Base-by-base conservation (phyloP, 2,888 invertebrate species). In the Trissolcus brochymenae region DNA sequence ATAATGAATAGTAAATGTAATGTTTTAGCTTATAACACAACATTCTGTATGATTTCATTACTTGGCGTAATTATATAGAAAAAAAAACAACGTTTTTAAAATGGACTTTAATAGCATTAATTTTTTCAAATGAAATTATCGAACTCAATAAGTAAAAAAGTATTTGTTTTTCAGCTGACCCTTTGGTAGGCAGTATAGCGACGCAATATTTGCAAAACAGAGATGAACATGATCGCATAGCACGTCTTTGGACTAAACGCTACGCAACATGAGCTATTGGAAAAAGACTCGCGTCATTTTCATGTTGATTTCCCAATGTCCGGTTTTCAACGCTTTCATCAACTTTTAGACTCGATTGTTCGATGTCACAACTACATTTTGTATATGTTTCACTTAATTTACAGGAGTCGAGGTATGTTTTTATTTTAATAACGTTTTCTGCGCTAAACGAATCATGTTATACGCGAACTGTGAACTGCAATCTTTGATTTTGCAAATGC, bases 231-330 rank as follows among this genome's bases (percentile, higher is more conserved):
- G 98, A 99, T 90, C 94, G 98, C 89, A 97, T 98, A 90, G 99
- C 99, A 83, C 94, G 98, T 90, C 94, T 98, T 88, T 99, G 99
- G 99, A 99, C 99, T 89, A 98, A 98, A 90, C 94, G 98, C 87
- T 99, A 96, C 88, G 97, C 97, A 83, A 96, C 96, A 93, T 96
- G 95, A 95, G 85, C 87, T 56, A 70, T 13, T 56, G 19, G 53
- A 59, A 59, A 14, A 53, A 67, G 82, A 82, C 84, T 85, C 81
- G 35, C 35, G 82, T 84, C 82, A 85, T 83, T 81, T 84, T 86
- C 85, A 85, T 85, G 85, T 85, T 85, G 85, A 83, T 83, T 82
- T 81, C 9, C 35, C 35, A 35, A 35, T 35, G 35, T 75, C 81
- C 79, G 81, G 53, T 68, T 64, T 65, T 74, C 65, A 79, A 71